Conservation (phyloP, 2,797 vertebrate species). For the Tenualosa thibaudeaui region DNA sequence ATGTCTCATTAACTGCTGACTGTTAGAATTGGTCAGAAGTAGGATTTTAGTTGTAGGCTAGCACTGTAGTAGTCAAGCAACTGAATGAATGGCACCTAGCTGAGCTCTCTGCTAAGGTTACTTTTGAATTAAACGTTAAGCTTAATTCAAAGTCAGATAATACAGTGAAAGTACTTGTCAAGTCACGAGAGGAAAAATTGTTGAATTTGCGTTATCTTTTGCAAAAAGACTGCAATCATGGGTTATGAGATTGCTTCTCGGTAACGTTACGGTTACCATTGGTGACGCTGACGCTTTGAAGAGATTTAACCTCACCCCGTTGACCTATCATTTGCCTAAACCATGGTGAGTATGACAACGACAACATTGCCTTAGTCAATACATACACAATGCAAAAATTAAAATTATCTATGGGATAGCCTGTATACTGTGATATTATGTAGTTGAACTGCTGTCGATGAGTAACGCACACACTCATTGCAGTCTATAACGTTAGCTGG, state of each 20-base stretch:
- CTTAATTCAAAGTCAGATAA: background rate
- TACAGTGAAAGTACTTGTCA: background rate
- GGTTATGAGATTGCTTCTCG: background rate
- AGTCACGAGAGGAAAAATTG: background rate
- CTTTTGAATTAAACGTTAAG: too few relatives aligned
- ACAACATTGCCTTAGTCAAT: background rate
- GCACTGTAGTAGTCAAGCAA: too few relatives aligned
- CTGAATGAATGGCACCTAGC: too few relatives aligned
- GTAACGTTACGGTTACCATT: slow-evolving; percentile 55
- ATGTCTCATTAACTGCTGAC: too few relatives aligned
- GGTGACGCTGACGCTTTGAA: slow-evolving; percentile 65
- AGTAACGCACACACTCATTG: too few relatives aligned
- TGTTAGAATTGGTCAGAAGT: too few relatives aligned
- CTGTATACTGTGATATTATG: background rate
- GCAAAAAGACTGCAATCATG: background rate
- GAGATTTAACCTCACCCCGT: slow-evolving; percentile 48
- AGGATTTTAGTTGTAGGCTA: too few relatives aligned
- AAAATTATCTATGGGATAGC: background rate
- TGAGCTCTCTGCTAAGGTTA: too few relatives aligned
- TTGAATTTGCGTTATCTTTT: background rate
- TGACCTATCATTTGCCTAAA: slow-evolving; percentile 3
- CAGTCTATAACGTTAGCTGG: background rate
- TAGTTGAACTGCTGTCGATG: background rate
- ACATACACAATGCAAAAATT: background rate
- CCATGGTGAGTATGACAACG: slow-evolving; percentile 61